Evolutionary conservation across 1,140 invertebrate genomes (phyloP).

Genomic region (Drosophila santomea): DNA sequence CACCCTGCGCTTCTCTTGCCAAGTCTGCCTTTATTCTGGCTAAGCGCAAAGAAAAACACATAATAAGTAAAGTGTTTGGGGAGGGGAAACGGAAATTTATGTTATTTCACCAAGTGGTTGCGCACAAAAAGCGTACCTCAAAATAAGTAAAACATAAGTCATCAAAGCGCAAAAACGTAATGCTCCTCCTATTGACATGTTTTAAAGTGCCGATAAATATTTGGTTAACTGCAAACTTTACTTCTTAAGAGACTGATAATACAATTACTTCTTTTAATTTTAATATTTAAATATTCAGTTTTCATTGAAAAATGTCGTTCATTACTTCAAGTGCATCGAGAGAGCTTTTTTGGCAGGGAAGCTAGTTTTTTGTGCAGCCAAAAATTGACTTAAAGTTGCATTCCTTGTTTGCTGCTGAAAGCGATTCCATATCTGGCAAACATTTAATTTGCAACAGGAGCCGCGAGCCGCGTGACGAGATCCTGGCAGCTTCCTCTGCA

Average conservation of each 20-base stretch:
- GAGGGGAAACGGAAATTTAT: slow-evolving; percentile 59
- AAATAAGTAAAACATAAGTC: slow-evolving; percentile 26
- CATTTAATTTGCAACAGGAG: slow-evolving; percentile 54
- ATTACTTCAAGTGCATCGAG: no score
- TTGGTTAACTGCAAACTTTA: neutral
- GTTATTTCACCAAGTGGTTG: slow-evolving; percentile 66
- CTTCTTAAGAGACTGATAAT: no score
- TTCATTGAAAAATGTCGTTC: no score
- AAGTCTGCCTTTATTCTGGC: slow-evolving; percentile 31
- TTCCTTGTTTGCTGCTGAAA: slow-evolving; percentile 16
- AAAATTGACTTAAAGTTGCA: slow-evolving; percentile 58
- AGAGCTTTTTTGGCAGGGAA: slow-evolving; percentile 5
- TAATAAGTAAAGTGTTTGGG: slow-evolving; percentile 64
- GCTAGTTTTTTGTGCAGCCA: slow-evolving; percentile 57
- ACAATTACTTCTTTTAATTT: no score
- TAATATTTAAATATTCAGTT: no score
- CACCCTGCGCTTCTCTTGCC: no score
- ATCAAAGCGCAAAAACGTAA: neutral
- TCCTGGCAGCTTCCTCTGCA: neutral
- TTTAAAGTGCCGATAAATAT: neutral
- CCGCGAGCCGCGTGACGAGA: slow-evolving; percentile 8
- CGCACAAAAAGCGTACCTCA: slow-evolving; percentile 17
- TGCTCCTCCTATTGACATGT: no score
- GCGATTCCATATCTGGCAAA: slow-evolving; percentile 23
- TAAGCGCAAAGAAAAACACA: slow-evolving; percentile 64